Percentiles rank a stretch among this genome's conserved stretches.
phyloP scores from a whole-genome alignment of 2,113 vertebrate genomes.

The Xyrauchen texanus region DNA sequence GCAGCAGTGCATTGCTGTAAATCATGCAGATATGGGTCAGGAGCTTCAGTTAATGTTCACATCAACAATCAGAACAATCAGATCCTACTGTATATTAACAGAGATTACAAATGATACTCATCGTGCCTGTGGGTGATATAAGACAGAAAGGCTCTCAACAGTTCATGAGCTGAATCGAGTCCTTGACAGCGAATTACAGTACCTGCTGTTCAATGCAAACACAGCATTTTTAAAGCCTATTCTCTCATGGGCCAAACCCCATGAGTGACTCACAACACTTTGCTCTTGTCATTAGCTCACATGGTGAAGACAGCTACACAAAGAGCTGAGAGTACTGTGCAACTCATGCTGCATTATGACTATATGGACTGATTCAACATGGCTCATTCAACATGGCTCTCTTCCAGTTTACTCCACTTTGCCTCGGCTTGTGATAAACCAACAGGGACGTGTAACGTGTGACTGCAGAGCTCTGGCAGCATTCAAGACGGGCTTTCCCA shows the following conservation, averaged over 20 bases:
- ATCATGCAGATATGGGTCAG: too few species aligned
- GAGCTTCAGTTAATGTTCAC: too few species aligned
- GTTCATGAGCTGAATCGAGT: neutral
- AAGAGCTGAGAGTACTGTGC: slow-evolving; percentile 6
- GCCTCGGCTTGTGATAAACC: slow-evolving; percentile 15
- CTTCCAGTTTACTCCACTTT: neutral
- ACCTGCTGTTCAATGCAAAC: slow-evolving; percentile 19
- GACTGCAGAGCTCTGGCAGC: neutral
- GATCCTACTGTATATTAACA: slow-evolving; percentile 17
- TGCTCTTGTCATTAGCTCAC: neutral
- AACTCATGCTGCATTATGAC: slow-evolving; percentile 3
- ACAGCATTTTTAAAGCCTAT: slow-evolving; percentile 19
- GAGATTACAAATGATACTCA: slow-evolving; percentile 30
- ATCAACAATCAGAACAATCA: too few species aligned
- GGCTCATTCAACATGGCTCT: slow-evolving; percentile 5
- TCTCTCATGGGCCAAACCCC: neutral
- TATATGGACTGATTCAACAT: neutral
- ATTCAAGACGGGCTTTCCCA: neutral
- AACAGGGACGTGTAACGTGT: neutral
- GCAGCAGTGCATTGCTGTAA: too few species aligned
- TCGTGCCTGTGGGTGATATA: slow-evolving; percentile 1
- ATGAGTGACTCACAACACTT: neutral
- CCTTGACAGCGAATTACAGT: neutral
- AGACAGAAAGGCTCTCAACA: neutral
- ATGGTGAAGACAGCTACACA: neutral